Conservation (phyloP, 2,797 vertebrate species). For the Clarias platycephalus region DNA sequence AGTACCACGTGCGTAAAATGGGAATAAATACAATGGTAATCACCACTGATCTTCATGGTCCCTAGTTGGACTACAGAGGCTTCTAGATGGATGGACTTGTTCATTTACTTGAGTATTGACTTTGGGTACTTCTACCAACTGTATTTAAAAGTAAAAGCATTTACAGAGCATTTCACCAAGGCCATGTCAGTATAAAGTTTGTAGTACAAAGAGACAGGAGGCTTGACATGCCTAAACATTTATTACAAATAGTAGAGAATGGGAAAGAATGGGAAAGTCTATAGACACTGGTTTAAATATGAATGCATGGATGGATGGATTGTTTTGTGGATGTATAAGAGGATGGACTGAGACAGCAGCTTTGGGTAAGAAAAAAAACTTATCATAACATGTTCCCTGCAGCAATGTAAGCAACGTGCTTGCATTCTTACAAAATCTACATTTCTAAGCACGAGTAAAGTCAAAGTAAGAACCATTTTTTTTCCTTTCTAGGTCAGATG, state of each 20-base stretch:
- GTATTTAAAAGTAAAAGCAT: too few species aligned
- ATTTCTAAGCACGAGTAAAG: not conserved
- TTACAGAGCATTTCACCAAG: not conserved
- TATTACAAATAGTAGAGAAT: not conserved
- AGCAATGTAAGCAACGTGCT: not conserved
- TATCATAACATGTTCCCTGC: not conserved
- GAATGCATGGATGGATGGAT: not conserved
- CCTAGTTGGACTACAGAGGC: too few species aligned
- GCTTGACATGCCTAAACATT: not conserved
- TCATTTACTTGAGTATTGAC: too few species aligned
- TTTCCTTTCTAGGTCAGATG: constrained; percentile 22
- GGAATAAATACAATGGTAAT: too few species aligned
- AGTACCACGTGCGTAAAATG: too few species aligned
- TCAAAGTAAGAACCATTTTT: not conserved
- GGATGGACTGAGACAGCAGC: not conserved
- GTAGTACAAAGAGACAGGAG: not conserved
- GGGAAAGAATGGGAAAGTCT: not conserved
- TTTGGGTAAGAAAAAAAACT: not conserved
- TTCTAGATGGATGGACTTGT: too few species aligned
- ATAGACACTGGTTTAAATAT: not conserved
- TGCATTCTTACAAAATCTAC: constrained; percentile 4
- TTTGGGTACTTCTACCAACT: too few species aligned
- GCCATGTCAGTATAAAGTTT: not conserved
- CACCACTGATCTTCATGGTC: too few species aligned
- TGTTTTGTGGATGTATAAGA: not conserved